A percentile compares a stretch with the other conserved stretches of the same genome.
phyloP scores from a whole-genome alignment of 2,888 invertebrate genomes.

The Ornithoptera priamus region DNA sequence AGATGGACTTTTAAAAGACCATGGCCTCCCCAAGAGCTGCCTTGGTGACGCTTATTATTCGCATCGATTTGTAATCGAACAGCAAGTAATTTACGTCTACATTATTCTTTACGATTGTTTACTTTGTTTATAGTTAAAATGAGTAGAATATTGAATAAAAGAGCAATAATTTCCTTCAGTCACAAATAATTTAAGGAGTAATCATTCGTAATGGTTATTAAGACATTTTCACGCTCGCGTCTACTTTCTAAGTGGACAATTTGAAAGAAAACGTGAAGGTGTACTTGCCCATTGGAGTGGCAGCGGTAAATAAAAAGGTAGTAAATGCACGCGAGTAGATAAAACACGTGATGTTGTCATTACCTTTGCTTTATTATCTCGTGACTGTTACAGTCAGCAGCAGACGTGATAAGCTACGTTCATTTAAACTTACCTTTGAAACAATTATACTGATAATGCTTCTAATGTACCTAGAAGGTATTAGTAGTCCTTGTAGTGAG shows the following conservation, averaged over 20 bases:
- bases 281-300: conserved; percentile 14
- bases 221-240: conserved; percentile 20
- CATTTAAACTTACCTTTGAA: background rate
- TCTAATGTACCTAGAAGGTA: too few relatives aligned
- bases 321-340: conserved; percentile 20
- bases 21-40: too few relatives aligned
- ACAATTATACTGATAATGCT: background rate
- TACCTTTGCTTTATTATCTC: conserved; percentile 31
- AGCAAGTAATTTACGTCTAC: too few relatives aligned
- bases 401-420: background rate
- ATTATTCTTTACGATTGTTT: too few relatives aligned
- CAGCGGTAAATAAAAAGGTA: conserved; percentile 24
- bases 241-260: conserved; percentile 25
- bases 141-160: too few relatives aligned
- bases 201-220: conserved; percentile 18
- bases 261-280: conserved; percentile 22
- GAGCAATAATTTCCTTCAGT: background rate
- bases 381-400: conserved; percentile 29
- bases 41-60: too few relatives aligned
- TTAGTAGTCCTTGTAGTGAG: too few relatives aligned
- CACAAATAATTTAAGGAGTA: conserved; percentile 15
- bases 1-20: too few relatives aligned
- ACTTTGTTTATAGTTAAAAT: too few relatives aligned
- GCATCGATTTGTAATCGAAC: too few relatives aligned
- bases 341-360: conserved; percentile 34